These are phyloP conservation scores for Raja brachyura DNA, from an alignment of 2,113 vertebrate species.

Conservation along the genomic window DNA sequence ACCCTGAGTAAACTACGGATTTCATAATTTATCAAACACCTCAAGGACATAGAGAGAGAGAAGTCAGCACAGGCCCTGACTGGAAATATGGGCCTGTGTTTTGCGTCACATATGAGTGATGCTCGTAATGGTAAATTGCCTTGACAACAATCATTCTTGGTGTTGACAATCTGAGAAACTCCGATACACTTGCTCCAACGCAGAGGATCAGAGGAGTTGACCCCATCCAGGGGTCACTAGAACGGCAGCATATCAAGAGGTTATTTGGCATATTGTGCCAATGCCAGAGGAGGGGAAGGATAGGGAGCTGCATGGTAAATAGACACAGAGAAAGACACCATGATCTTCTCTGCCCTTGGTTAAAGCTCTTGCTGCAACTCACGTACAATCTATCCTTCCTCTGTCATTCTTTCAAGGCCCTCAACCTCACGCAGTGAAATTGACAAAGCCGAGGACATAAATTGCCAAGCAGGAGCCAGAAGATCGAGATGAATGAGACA, in stretches of 20 bases:
- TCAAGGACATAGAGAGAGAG: background rate
- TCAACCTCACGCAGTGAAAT: background rate
- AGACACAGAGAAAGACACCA: background rate
- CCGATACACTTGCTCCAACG: background rate
- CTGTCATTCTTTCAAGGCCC: constrained; percentile 26
- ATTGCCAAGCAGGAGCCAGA: background rate
- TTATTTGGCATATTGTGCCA: background rate
- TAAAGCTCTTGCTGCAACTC: background rate
- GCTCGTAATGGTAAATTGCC: background rate
- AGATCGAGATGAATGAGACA: constrained; percentile 8
- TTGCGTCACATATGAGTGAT: background rate
- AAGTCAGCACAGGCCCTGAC: background rate
- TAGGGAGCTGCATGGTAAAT: background rate
- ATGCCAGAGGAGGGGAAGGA: background rate
- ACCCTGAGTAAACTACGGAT: background rate
- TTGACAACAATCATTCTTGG: background rate
- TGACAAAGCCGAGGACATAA: constrained; percentile 31
- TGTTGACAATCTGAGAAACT: background rate
- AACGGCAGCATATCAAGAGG: background rate
- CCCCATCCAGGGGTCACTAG: background rate
- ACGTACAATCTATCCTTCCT: background rate
- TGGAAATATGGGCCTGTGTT: background rate
- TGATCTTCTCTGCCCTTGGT: constrained; percentile 13
- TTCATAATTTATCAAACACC: background rate
- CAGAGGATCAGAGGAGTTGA: no score